phyloP scores from a whole-genome alignment of 2,888 invertebrate genomes.

The Ditylenchus weischeri region DNA sequence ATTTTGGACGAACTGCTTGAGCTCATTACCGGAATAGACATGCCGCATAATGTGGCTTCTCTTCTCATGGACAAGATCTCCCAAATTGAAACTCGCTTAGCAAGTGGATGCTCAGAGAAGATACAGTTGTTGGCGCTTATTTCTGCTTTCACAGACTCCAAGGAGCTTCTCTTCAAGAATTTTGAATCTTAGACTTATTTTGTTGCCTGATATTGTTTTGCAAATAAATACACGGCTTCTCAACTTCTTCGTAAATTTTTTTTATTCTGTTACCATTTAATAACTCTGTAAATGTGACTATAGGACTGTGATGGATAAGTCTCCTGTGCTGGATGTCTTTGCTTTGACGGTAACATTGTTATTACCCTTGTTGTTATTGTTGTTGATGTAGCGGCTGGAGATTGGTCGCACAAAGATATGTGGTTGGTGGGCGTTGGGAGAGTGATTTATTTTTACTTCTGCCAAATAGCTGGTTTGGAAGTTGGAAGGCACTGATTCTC shows the following conservation, averaged over 20 bases:
- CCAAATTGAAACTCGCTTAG: slow-evolving; percentile 79
- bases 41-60: slow-evolving; percentile 28
- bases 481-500: slow-evolving; percentile 4
- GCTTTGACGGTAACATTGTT: neutral
- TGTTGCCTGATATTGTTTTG: slow-evolving; percentile 3
- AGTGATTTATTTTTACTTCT: slow-evolving; percentile 47
- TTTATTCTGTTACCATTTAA: neutral
- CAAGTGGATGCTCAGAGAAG: slow-evolving; percentile 82
- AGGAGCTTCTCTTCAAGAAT: slow-evolving; percentile 20
- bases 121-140: slow-evolving; percentile 69
- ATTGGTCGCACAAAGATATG: slow-evolving; percentile 17
- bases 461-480: slow-evolving; percentile 38
- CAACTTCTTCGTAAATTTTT: neutral
- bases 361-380: slow-evolving; percentile 3
- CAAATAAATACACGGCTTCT: neutral
- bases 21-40: slow-evolving; percentile 64
- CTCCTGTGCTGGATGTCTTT: neutral
- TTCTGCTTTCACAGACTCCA: slow-evolving; percentile 26
- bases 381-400: neutral
- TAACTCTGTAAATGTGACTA: neutral
- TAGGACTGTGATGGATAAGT: slow-evolving; percentile 19
- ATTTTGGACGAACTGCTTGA: slow-evolving; percentile 85
- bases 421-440: slow-evolving; percentile 5
- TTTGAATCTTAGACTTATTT: slow-evolving; percentile 10
- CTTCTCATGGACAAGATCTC: slow-evolving; percentile 80